phyloP scores from a whole-genome alignment of 2,888 invertebrate species.

The Acleris emargana region DNA sequence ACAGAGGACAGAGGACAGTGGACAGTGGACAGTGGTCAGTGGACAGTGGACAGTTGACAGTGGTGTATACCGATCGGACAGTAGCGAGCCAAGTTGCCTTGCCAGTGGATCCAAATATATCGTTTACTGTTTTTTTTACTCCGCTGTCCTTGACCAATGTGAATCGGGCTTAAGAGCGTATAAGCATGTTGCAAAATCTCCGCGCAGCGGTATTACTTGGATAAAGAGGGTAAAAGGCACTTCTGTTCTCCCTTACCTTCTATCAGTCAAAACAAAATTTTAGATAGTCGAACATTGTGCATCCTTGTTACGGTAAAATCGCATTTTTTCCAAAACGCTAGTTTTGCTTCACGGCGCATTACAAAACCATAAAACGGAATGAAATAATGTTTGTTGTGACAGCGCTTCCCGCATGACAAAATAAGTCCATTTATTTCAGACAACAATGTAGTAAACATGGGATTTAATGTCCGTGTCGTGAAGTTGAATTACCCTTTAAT shows the following conservation, averaged over 20 bases:
- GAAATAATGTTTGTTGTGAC: conserved; percentile 82
- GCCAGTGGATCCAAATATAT: no score
- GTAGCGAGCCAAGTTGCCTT: no score
- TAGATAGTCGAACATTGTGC: conserved; percentile 49
- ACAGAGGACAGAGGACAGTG: no score
- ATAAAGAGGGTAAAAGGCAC: neutral
- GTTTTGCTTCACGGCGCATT: conserved; percentile 73
- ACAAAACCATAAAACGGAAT: conserved; percentile 77
- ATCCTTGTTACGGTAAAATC: conserved; percentile 65
- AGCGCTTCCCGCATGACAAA: conserved; percentile 78
- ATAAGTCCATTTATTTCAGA: conserved; percentile 74
- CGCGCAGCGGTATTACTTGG: neutral
- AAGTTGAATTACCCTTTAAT: conserved; percentile 68
- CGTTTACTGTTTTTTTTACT: no score
- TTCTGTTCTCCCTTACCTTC: neutral
- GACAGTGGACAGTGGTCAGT: no score
- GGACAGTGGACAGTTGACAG: no score
- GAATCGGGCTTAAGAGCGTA: no score
- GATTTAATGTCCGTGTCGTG: conserved; percentile 73
- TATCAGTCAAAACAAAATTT: conserved; percentile 16
- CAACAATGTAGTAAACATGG: conserved; percentile 78
- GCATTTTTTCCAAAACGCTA: conserved; percentile 66
- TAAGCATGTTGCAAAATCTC: neutral
- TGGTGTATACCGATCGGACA: no score
- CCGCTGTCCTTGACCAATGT: no score